A percentile compares a stretch with the other conserved stretches of the same genome.
Conservation (phyloP, 2,797 vertebrate species). For the Rhinella marina region DNA sequence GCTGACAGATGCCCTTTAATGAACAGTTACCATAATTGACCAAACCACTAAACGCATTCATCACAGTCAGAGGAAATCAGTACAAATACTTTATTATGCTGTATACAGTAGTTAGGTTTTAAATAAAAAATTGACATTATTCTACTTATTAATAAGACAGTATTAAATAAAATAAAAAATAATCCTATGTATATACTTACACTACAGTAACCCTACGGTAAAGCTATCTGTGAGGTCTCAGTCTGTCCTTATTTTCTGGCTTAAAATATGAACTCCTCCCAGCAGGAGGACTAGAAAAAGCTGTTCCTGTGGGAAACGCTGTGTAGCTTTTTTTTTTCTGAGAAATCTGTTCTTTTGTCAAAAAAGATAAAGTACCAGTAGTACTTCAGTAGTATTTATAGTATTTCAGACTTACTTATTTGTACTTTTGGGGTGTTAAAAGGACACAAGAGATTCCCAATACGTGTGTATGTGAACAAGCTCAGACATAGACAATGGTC, state of each 20-base stretch:
- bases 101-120: constrained; percentile 12
- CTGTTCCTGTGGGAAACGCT: neutral
- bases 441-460: no score
- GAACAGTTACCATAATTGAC: no score
- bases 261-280: neutral
- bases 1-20: no score
- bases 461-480: no score
- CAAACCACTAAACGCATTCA: neutral
- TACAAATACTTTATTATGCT: constrained; percentile 9
- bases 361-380: neutral
- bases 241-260: neutral
- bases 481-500: no score
- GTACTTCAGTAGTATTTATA: no score
- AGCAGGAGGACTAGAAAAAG: neutral
- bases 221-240: neutral
- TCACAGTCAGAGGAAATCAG: neutral
- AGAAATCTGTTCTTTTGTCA: neutral
- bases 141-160: neutral
- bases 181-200: neutral
- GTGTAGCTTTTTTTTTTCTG: neutral
- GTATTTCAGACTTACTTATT: no score
- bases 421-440: no score
- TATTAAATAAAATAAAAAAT: neutral
- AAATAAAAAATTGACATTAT: neutral
- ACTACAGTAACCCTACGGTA: neutral